Evolutionary conservation across 2,888 invertebrate species (phyloP).

Genomic region (Cerceris rybyensis): DNA sequence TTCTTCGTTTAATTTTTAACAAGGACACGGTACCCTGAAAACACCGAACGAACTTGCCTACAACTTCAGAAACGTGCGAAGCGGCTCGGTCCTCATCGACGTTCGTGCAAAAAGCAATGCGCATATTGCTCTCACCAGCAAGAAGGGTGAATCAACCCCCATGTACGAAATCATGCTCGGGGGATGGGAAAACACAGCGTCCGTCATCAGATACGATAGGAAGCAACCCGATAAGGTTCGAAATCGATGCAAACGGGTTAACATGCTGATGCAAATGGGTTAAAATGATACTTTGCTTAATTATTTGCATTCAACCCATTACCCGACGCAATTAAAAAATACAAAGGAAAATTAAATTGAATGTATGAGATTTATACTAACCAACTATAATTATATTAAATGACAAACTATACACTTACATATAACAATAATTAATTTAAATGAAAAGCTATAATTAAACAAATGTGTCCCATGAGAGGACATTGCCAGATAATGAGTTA

Average conservation of each 20-base stretch:
- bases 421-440: too few relatives aligned
- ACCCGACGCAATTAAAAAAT: too few relatives aligned
- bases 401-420: too few relatives aligned
- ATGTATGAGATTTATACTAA: too few relatives aligned
- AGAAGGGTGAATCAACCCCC: slow-evolving; percentile 84
- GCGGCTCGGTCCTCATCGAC: slow-evolving; percentile 84
- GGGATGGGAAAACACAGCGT: slow-evolving; percentile 87
- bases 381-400: too few relatives aligned
- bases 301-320: too few relatives aligned
- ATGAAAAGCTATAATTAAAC: too few relatives aligned
- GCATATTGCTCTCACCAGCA: slow-evolving; percentile 85
- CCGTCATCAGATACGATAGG: slow-evolving; percentile 86
- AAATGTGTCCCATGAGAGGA: too few relatives aligned
- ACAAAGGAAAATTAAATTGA: too few relatives aligned
- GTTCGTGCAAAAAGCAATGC: slow-evolving; percentile 86
- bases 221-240: slow-evolving; percentile 86
- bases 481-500: too few relatives aligned
- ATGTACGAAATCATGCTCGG: slow-evolving; percentile 88
- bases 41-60: slow-evolving; percentile 85
- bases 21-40: slow-evolving; percentile 67
- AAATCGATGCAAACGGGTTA: slow-evolving; percentile 19
- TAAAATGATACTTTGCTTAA: too few relatives aligned
- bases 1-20: slow-evolving; percentile 15
- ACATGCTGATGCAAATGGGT: too few relatives aligned
- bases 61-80: slow-evolving; percentile 84